Evolutionary conservation across 2,888 invertebrate genomes (phyloP), one percentile per base, ranked within the genome.

Genomic region (Pyrgus malvae): DNA sequence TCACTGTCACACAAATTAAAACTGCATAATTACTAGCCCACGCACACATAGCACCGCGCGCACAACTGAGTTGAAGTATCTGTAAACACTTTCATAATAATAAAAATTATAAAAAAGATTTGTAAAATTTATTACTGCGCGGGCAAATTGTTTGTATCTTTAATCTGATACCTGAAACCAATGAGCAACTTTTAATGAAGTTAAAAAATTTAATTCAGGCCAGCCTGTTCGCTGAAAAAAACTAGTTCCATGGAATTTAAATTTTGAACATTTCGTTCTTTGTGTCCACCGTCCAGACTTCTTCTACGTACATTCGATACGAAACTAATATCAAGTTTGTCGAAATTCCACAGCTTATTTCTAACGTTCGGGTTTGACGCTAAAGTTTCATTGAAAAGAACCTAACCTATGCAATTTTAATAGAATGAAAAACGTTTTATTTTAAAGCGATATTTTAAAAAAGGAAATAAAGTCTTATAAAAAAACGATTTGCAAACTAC

Each of bases 281-380:
- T 27, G 29, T 38, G 12, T 29, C 14, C 19, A 44, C 17, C 45
- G 12, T 29, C 14, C 19, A 44, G 25, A 19, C 19, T 37, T 38
- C 37, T 29, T n/a, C n/a, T n/a, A n/a, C 8, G 1, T 31, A 37
- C 23, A 33, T 42, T 7, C 11, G 17, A 31, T 21, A 37, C 38
- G 40, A 40, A 40, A 46, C 54, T 46, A 54, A 54, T 54, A 54
- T 54, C 31, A 54, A 54, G 46, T 54, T 45, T 54, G 46, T 46
- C 54, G 27, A 54, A 45, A 54, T 54, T 41, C 31, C 17, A 46
- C 40, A 33, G 46, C 46, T 40, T 46, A 23, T 16, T 37, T 54
- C 25, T 23, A 40, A 40, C 25, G 33, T 31, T 33, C 16, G 40
- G 46, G 54, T 54, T 46, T 46, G 11, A 46, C 25, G 40, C 38